Evolutionary conservation across 1,140 invertebrate species (phyloP).

Genomic region (Pseudoatta argentina): DNA sequence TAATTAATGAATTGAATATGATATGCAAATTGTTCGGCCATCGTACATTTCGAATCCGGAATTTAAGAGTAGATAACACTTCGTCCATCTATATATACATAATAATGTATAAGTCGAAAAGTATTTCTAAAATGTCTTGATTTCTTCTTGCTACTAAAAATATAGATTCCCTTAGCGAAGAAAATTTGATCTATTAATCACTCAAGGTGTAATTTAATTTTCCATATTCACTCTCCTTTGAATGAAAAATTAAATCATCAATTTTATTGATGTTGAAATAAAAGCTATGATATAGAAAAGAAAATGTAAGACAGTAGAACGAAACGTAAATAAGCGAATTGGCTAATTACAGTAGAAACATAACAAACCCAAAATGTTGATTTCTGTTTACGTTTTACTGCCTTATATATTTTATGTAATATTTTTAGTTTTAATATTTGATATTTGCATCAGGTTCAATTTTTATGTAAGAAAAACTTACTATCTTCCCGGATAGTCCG

Average conservation of each 20-base stretch:
- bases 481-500: not conserved
- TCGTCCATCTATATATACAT: not conserved
- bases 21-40: constrained; percentile 7
- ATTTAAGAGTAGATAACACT: constrained; percentile 12
- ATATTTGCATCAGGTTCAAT: not conserved
- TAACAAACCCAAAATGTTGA: no score
- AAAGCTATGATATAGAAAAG: no score
- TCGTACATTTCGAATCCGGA: not conserved
- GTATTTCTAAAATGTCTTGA: not conserved
- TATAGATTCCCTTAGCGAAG: not conserved
- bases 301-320: no score
- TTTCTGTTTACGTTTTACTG: no score
- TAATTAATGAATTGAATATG: constrained; percentile 36
- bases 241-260: not conserved
- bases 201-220: not conserved
- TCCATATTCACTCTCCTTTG: not conserved
- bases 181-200: not conserved
- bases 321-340: no score
- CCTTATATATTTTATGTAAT: no score
- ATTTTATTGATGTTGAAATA: not conserved
- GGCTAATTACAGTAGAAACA: no score
- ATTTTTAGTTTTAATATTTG: not conserved
- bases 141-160: not conserved
- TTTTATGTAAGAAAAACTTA: not conserved
- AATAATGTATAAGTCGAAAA: not conserved